Percentiles rank a stretch among this genome's conserved stretches.
These are phyloP conservation scores for Eulemur albifrons DNA, from an alignment of 2,797 vertebrate genomes.

Conservation along the genomic window DNA sequence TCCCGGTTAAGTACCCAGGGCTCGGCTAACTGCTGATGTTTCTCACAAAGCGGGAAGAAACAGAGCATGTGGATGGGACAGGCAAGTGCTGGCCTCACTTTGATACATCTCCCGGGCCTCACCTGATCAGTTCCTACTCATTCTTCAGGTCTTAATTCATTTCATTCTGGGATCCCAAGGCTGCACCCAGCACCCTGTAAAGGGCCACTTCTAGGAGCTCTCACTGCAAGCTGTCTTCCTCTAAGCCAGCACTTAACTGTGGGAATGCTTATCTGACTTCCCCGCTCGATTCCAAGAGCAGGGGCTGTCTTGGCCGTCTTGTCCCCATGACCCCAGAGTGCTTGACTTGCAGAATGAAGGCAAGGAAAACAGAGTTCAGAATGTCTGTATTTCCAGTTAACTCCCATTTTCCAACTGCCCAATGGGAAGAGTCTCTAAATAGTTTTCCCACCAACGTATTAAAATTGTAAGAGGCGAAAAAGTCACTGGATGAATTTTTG, in stretches of 20 bases:
- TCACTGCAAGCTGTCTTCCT: background rate
- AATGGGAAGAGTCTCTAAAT: background rate
- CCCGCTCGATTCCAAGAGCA: background rate
- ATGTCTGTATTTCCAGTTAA: background rate
- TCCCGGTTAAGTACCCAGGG: background rate
- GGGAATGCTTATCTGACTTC: background rate
- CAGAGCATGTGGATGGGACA: background rate
- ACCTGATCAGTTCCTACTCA: background rate
- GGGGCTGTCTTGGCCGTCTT: background rate
- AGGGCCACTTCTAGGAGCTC: background rate
- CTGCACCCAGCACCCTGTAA: background rate
- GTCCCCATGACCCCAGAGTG: background rate
- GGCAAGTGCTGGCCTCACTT: conserved; percentile 6
- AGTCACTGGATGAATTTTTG: background rate
- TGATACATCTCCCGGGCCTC: background rate
- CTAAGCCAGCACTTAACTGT: background rate
- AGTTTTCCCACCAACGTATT: background rate
- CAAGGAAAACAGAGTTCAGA: background rate
- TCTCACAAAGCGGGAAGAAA: background rate
- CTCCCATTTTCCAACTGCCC: background rate
- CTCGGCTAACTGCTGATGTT: background rate
- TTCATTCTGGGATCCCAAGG: background rate
- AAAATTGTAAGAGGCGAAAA: background rate
- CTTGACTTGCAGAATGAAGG: background rate
- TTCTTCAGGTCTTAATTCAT: background rate